Conservation (phyloP, 1,140 invertebrate species). For the Centruroides sculpturatus region DNA sequence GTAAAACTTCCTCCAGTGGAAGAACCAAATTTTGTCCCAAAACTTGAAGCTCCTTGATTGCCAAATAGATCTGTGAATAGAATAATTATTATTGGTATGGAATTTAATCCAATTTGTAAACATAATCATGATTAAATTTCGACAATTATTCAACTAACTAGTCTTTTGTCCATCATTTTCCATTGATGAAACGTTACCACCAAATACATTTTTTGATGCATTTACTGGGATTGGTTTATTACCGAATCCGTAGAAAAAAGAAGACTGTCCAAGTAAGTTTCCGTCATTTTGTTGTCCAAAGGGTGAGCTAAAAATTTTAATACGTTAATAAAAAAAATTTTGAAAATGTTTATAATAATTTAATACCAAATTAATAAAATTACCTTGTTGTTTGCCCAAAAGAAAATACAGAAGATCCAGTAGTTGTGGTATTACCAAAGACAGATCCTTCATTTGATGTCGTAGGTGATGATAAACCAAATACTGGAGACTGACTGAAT, state of each 20-base stretch:
- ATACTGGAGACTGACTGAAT: not conserved
- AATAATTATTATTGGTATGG: too few species aligned
- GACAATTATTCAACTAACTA: too few species aligned
- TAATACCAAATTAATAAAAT: too few species aligned
- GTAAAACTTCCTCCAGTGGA: slow-evolving; percentile 11
- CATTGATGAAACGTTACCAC: slow-evolving; percentile 15
- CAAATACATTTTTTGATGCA: slow-evolving; percentile 30
- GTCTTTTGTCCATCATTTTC: too few species aligned
- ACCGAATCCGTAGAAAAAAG: slow-evolving; percentile 27
- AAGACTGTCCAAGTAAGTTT: slow-evolving; percentile 2
- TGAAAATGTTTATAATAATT: too few species aligned
- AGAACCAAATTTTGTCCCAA: slow-evolving; percentile 2
- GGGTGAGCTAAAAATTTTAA: not conserved
- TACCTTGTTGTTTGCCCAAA: too few species aligned
- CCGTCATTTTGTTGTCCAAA: slow-evolving; percentile 9
- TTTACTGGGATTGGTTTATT: slow-evolving; percentile 29
- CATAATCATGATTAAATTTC: too few species aligned
- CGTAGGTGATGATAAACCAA: not conserved
- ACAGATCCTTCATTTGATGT: not conserved
- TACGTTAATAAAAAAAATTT: too few species aligned
- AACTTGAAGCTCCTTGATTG: slow-evolving; percentile 1
- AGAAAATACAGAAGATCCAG: not conserved
- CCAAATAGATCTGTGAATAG: slow-evolving; percentile 14
- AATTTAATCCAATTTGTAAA: too few species aligned
- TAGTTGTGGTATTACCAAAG: not conserved